Percentiles rank a stretch among this genome's conserved stretches.
These are phyloP conservation scores for Agrochola macilenta DNA, from an alignment of 2,888 invertebrate genomes.

Conservation along the genomic window DNA sequence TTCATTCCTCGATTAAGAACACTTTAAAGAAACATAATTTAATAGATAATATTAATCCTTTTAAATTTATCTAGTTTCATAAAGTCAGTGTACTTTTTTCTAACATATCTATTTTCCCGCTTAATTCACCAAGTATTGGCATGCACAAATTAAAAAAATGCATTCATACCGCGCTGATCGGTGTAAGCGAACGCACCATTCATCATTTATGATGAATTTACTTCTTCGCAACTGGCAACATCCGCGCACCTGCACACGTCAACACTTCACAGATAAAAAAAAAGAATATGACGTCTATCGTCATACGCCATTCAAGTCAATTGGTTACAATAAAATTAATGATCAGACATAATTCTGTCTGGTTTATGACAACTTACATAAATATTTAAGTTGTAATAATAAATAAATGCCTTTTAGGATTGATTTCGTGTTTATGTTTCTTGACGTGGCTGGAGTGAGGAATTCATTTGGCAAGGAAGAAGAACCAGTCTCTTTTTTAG, in stretches of 20 bases:
- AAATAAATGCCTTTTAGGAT: conserved; percentile 52
- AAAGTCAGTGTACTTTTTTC: conserved; percentile 38
- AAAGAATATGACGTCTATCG: conserved; percentile 69
- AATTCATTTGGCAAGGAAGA: conserved; percentile 36
- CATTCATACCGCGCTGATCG: conserved; percentile 54
- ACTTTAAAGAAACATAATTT: conserved; percentile 8
- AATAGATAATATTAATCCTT: conserved; percentile 7
- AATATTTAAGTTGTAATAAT: conserved; percentile 70
- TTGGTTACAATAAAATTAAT: conserved; percentile 84
- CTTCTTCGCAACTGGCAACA: conserved; percentile 76
- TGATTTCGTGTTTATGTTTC: conserved; percentile 52
- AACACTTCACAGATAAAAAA: conserved; percentile 71
- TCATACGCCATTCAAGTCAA: conserved; percentile 86
- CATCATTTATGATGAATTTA: conserved; percentile 82
- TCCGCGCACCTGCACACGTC: conserved; percentile 80
- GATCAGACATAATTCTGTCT: conserved; percentile 77
- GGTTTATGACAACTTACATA: conserved; percentile 70
- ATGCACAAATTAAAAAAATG: conserved; percentile 64
- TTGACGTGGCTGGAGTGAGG: conserved; percentile 35
- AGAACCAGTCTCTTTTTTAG: conserved; percentile 9
- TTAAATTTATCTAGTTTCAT: conserved; percentile 30
- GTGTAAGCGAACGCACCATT: conserved; percentile 71
- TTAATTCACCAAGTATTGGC: conserved; percentile 59
- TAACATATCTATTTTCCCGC: conserved; percentile 52
- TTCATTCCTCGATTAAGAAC: neutral